These are phyloP conservation scores for Dysdera silvatica DNA, from an alignment of 1,140 invertebrate species.

Conservation along the genomic window DNA sequence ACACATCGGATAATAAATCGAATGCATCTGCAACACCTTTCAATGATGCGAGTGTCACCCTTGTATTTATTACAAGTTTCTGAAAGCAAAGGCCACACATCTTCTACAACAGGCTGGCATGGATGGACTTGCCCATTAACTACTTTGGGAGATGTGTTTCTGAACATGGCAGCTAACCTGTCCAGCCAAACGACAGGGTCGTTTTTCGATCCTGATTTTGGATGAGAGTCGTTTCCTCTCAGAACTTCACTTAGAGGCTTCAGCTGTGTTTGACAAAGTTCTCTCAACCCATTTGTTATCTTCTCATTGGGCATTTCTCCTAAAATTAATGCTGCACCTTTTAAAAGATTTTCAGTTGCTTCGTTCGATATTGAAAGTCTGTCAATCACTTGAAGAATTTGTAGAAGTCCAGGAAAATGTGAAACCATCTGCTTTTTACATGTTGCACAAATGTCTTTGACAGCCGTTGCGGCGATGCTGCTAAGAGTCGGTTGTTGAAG, in stretches of 20 bases:
- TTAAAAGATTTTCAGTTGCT: constrained; percentile 71
- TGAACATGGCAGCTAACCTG: constrained; percentile 79
- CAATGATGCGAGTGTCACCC: constrained; percentile 76
- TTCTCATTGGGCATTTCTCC: constrained; percentile 54
- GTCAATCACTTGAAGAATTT: constrained; percentile 70
- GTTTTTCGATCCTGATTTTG: constrained; percentile 47
- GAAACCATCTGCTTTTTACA: constrained; percentile 69
- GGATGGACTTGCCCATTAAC: constrained; percentile 60
- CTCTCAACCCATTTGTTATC: constrained; percentile 61
- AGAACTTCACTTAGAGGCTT: constrained; percentile 52
- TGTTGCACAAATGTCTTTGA: constrained; percentile 59
- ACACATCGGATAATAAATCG: constrained; percentile 81
- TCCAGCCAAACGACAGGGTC: constrained; percentile 93
- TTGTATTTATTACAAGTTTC: constrained; percentile 67
- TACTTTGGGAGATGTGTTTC: constrained; percentile 59
- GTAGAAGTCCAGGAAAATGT: constrained; percentile 71
- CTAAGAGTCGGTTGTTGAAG: constrained; percentile 66
- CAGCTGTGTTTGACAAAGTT: constrained; percentile 70
- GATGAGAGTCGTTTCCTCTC: constrained; percentile 32
- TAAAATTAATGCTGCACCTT: constrained; percentile 65
- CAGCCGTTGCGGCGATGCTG: constrained; percentile 63
- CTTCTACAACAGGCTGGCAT: constrained; percentile 66
- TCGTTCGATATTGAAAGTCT: constrained; percentile 68
- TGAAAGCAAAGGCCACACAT: constrained; percentile 80
- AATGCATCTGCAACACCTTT: constrained; percentile 79